Evolutionary conservation across 2,797 vertebrate genomes (phyloP), one percentile per base, ranked within the genome.

Genomic region (Aldrovandia affinis): DNA sequence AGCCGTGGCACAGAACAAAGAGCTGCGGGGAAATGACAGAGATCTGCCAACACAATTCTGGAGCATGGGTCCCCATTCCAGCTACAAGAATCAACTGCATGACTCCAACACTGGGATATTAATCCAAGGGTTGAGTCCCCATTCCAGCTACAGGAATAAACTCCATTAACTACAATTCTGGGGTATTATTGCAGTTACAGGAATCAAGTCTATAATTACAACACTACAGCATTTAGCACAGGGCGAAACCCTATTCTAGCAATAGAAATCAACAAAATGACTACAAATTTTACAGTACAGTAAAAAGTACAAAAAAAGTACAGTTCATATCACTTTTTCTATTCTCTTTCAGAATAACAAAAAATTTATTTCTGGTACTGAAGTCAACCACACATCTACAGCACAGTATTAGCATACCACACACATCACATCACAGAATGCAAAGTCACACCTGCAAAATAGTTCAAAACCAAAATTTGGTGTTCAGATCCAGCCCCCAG

Each of bases 1-100:
- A 92, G 57, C 98, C 95, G 0, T 99, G 98, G 89, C 97, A 99
- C 78, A 98, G 88, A 88, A 99, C 97, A 15, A 99, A 99, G 84
- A 98, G 88, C 98, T 99, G 86, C 2, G 44, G 25, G 6, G 12
- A 70, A 61, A 30, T 30, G 78, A 25, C 15, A 30, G 61, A 80
- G 20, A 14, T 39, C 36, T 39, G 42, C 73, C 8, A n/a, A 28
- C 15, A 14, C 22, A 3, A 73, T 39, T 36, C 33, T 39, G 36
- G 28, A 36, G 44, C 75, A 77, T 6, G 39, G 25, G 63, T 33
- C 63, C 28, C 63, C n/a, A 33, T 65, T 30, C 63, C 63, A n/a
- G 33, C 30, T 33, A 18, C n/a, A 65, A 65, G 30, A 65, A 73
- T 73, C 33, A 39, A 39, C n/a, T 63, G 25, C 39, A 57, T 44